Base-by-base conservation (phyloP, 2,797 vertebrate species). In the Crenuchus spilurus region DNA sequence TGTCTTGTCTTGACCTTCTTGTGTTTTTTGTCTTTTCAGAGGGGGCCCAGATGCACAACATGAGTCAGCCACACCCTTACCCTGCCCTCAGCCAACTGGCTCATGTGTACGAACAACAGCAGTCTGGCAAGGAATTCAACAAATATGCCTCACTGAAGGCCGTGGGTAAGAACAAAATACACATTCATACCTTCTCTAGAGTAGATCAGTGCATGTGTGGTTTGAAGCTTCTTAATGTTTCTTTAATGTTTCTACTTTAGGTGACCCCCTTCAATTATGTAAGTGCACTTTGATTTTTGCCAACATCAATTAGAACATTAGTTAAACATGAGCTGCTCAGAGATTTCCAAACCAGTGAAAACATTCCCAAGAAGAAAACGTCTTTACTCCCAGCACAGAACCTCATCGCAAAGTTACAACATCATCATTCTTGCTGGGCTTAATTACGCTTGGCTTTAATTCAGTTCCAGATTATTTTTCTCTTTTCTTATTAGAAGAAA, bases 91-190 rank as follows among this genome's bases (percentile, higher is more conserved):
- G 94, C 77, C 97, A 99, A 91, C 93, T 99, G 90, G 92, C 95
- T 78, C 96, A 98, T 26, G 93, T 95, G 0, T 99, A 98, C 0
- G 96, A 99, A 57, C 96, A 97, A 79, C 96, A 95, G 80, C 95
- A 95, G 0, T 93, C 94, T 0, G 94, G 94, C 84, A 98, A 96
- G 85, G 97, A 99, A 51, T 87, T 98, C 72, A 99, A 97, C 92
- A 99, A 98, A 86, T 99, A 99, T 0, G 96, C 97, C 75, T 96
- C 97, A 55, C 90, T 99, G 11, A 99, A 99, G 90, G 96, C 96
- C 26, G 97, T 99, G 0, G 97, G 97, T 99, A 92, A 98, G 97
- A 86, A 30, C 18, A 42, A n/a, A n/a, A n/a, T 13, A 3, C 16
- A 9, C 4, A 20, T 44, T n/a, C 13, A 44, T 44, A 55, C 35